phyloP scores from a whole-genome alignment of 2,888 invertebrate species.

The Drosophila koepferae region DNA sequence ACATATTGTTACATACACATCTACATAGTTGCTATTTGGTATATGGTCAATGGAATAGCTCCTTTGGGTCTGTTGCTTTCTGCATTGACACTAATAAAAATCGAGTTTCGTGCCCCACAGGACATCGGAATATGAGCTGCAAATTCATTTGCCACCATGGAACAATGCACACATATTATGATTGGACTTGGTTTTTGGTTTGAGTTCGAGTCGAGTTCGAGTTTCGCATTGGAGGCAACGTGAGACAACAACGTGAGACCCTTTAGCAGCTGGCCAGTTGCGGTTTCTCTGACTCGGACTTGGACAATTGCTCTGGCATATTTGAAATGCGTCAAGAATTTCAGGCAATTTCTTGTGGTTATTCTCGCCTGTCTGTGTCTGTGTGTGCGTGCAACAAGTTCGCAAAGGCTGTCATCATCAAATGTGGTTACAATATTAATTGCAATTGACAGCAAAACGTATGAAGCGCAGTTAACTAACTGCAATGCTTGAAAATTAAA shows the following conservation, averaged over 20 bases:
- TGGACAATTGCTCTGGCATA: constrained; percentile 16
- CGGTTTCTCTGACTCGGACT: constrained; percentile 12
- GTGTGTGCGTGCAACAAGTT: constrained; percentile 40
- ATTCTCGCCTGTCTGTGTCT: neutral
- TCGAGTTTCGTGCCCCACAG: constrained; percentile 41
- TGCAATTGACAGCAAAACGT: constrained; percentile 13
- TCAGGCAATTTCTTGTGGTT: constrained; percentile 21
- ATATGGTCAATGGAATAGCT: constrained; percentile 44
- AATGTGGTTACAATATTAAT: constrained; percentile 42
- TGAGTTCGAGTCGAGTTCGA: neutral
- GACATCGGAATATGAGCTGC: constrained; percentile 52
- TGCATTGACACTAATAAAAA: constrained; percentile 63
- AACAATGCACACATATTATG: constrained; percentile 36
- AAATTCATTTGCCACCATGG: constrained; percentile 52
- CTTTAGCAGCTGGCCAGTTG: constrained; percentile 34
- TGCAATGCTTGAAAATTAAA: neutral
- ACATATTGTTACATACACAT: neutral
- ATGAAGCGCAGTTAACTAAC: neutral
- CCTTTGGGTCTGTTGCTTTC: constrained; percentile 44
- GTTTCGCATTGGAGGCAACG: constrained; percentile 11
- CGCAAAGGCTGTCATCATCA: constrained; percentile 32
- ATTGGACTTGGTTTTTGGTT: constrained; percentile 7
- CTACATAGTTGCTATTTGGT: constrained; percentile 13
- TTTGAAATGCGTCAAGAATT: constrained; percentile 34
- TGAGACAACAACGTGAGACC: constrained; percentile 18